Conservation (phyloP, 2,888 invertebrate genomes). For the Dastarcus helophoroides region DNA sequence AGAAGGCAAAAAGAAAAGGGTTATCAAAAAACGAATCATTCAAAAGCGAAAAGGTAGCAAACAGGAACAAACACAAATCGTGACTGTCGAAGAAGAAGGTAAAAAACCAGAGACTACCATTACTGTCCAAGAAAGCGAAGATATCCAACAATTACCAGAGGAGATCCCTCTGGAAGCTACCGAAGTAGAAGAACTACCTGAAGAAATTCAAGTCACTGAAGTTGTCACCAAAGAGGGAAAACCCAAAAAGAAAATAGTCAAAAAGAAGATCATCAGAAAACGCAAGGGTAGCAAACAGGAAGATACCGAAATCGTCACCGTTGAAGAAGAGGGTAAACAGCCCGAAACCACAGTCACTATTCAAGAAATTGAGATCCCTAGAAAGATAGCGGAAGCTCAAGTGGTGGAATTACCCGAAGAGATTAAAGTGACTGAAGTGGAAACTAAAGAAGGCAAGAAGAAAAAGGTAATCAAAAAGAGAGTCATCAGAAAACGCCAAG, state of each 20-base stretch:
- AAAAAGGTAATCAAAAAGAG: slow-evolving; percentile 22
- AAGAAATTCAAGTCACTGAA: slow-evolving; percentile 17
- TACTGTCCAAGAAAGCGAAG: slow-evolving; percentile 14
- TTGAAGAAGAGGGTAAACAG: slow-evolving; percentile 17
- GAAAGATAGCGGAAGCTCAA: slow-evolving; percentile 24
- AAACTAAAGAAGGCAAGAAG: slow-evolving; percentile 24
- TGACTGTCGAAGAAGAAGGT: slow-evolving; percentile 25
- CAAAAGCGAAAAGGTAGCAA: slow-evolving; percentile 33
- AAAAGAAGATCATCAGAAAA: slow-evolving; percentile 23
- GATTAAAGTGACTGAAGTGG: slow-evolving; percentile 23
- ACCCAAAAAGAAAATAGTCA: slow-evolving; percentile 21
- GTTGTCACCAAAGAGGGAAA: slow-evolving; percentile 24
- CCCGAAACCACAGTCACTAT: slow-evolving; percentile 22
- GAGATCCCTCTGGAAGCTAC: slow-evolving; percentile 20
- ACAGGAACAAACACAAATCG: slow-evolving; percentile 33
- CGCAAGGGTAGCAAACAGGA: slow-evolving; percentile 20
- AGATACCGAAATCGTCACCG: slow-evolving; percentile 23
- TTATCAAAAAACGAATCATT: slow-evolving; percentile 27
- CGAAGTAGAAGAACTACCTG: slow-evolving; percentile 26
- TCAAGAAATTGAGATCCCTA: slow-evolving; percentile 15
- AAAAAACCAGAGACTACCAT: slow-evolving; percentile 20
- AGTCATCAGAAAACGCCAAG: slow-evolving; percentile 22
- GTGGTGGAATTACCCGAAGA: slow-evolving; percentile 24
- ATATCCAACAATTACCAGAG: slow-evolving; percentile 31
- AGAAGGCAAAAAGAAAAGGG: slow-evolving; percentile 21